Evolutionary conservation across 1,140 invertebrate genomes (phyloP), one percentile per base, ranked within the genome.

Genomic region (Lasaia peninsularis): DNA sequence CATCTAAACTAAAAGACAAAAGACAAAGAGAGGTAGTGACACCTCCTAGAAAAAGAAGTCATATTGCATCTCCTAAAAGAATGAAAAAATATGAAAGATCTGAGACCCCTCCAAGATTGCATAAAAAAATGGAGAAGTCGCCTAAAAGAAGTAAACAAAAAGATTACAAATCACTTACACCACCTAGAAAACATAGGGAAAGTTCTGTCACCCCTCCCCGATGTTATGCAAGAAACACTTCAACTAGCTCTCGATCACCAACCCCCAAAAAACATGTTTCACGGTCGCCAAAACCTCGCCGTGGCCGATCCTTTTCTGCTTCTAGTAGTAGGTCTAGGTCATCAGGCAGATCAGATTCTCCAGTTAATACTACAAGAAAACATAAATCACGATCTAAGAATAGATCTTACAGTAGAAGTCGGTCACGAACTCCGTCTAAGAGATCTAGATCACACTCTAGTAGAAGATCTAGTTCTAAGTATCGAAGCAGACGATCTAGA

Each of bases 151-250:
- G 69, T 53, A 81, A 80, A 60, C 68, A 70, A 33, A 78, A 78
- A 49, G 70, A 75, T 20, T 54, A 57, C 10, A 66, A 63, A 54
- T 63, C 73, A 18, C 58, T 58, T 7, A 71, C 70, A 12, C 66
- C 69, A 18, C 54, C 63, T 7, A 72, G 69, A 52, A 79, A 75
- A 63, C 55, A 32, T 0, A 76, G 68, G 64, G 78, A 85, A 16
- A 78, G 62, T 56, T 87, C 83, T 6, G 56, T 86, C 24, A 86
- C 85, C 2, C 83, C 82, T 10, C 82, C 85, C 5, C 78, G 82
- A 53, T 75, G 77, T 57, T 88, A 88, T 52, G 78, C 78, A 3
- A 68, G 80, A 51, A 75, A 62, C 53, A 54, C 52, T 21, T 82
- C 74, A 14, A 69, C 68, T 8, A 48, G 40, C 10, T 74, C 76